Evolutionary conservation across 2,113 vertebrate genomes (phyloP), one percentile per base, ranked within the genome.

Genomic region (Montifringilla adamsi): DNA sequence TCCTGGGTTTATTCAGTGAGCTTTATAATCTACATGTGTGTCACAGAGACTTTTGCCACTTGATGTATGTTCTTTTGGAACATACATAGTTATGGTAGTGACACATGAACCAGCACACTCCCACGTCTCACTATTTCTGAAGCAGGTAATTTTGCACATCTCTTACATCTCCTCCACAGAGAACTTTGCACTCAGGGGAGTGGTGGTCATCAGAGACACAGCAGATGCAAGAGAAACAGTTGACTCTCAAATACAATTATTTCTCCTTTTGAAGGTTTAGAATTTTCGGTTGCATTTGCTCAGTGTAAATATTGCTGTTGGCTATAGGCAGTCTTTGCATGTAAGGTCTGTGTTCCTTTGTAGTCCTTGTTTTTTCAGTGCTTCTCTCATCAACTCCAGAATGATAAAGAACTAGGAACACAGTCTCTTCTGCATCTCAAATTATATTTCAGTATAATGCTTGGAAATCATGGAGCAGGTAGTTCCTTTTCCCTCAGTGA

Each of bases 1-100:
- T 93, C 28, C 66, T 94, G 46, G 46, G 37, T 89, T 94, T 94
- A 80, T 80, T 89, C 70, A 59, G 41, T 56, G 83, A 94, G 44
- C 50, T 85, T 95, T 70, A 73, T 62, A 80, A 94, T 33, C 70
- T 95, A 62, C 76, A 81, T 0, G 0, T 74, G 30, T 30, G 39
- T 31, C 26, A 68, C 35, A 70, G 69, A 84, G 84, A 44, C 49
- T 76, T 95, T 77, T 80, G 24, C 43, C 58, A 55, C 64, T 86
- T 85, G 68, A 83, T 47, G 55, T 33, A 70, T 2, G 10, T 94
- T 73, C 43, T 95, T 70, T 69, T 20, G 6, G 82, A 44, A 26
- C n/a, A 82, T 43, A 24, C 11, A 22, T 63, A 64, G 44, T 52
- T 81, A 27, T 1, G 15, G 52, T 12, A 91, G 68, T 30, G 90